Percentiles rank a stretch among this genome's conserved stretches.
phyloP scores from a whole-genome alignment of 2,797 vertebrate genomes.

The Neoniphon sammara region DNA sequence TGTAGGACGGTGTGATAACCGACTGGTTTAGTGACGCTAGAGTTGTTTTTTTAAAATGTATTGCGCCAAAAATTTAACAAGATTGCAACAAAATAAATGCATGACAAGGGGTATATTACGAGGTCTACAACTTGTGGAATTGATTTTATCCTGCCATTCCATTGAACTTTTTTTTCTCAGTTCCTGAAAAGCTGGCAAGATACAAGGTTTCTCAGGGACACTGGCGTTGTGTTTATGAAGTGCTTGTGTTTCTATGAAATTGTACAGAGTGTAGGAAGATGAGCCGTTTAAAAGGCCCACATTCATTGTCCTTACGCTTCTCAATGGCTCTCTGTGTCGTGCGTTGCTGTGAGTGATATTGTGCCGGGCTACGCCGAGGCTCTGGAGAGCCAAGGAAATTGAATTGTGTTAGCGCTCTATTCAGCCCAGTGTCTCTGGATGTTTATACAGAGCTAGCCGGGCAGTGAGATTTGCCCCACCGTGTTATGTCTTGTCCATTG shows the following conservation, averaged over 20 bases:
- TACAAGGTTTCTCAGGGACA: constrained; percentile 1
- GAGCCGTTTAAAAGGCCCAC: constrained; percentile 31
- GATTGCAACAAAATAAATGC: neutral
- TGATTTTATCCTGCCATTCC: neutral
- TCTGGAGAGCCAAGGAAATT: constrained; percentile 65
- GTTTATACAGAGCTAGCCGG: constrained; percentile 46
- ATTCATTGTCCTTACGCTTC: constrained; percentile 57
- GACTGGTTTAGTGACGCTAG: neutral
- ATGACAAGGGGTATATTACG: neutral
- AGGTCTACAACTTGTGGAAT: neutral
- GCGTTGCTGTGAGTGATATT: constrained; percentile 62
- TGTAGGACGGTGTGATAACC: neutral
- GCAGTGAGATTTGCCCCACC: constrained; percentile 44
- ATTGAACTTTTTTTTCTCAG: constrained; percentile 5
- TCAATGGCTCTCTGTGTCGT: constrained; percentile 64
- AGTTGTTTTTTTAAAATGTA: neutral
- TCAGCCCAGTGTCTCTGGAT: constrained; percentile 54
- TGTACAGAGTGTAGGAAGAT: constrained; percentile 44
- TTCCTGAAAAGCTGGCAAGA: neutral
- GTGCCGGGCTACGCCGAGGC: constrained; percentile 57
- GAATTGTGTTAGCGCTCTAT: constrained; percentile 69
- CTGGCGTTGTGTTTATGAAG: neutral
- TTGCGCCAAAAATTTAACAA: no score
- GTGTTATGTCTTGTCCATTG: constrained; percentile 23
- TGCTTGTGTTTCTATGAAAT: constrained; percentile 40